Base-by-base conservation (phyloP, 2,113 vertebrate genomes). In the Gobio gobio region DNA sequence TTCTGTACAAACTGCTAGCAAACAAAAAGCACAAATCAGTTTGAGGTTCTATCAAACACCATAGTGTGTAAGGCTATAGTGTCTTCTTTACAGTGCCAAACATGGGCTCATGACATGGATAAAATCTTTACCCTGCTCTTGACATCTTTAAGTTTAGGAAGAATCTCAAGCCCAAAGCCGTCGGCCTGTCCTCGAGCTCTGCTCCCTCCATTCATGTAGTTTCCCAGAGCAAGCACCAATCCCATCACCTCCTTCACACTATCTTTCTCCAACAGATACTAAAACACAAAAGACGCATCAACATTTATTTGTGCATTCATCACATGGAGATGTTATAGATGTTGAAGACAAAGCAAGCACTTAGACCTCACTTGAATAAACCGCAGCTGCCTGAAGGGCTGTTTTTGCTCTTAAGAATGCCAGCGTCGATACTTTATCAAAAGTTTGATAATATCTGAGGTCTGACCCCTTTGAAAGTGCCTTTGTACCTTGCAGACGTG, bases 141-240 rank as follows among this genome's bases (percentile, higher is more conserved):
- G 88, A 99, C 97, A 24, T 99, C 98, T 90, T 99, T 99, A 74
- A 99, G 95, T 89, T 98, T 99, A 5, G 97, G 97, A 26, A 99
- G 96, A 90, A 99, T 99, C 93, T 99, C 98, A 89, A 99, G 93
- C 61, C 95, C 95, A 82, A 98, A 99, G 86, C 98, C 98, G 73
- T 99, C 98, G 10, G 98, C 98, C 92, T 99, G 98, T 43, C 98
- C 98, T 89, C 98, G 93, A 79, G 94, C 95, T 80, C 96, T 93
- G 87, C 96, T 98, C 47, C 98, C 98, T 26, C 97, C 98, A 0
- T 99, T 99, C 98, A 99, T 99, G 54, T 97, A 96, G 93, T 99
- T 99, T 89, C 98, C 98, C 90, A 99, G 95, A 66, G 98, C 97
- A 89, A 99, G 91, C 91, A 99, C 95, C 86, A 99, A 93, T 0